Conservation (phyloP, 2,888 invertebrate genomes). For the Julus scanicus region DNA sequence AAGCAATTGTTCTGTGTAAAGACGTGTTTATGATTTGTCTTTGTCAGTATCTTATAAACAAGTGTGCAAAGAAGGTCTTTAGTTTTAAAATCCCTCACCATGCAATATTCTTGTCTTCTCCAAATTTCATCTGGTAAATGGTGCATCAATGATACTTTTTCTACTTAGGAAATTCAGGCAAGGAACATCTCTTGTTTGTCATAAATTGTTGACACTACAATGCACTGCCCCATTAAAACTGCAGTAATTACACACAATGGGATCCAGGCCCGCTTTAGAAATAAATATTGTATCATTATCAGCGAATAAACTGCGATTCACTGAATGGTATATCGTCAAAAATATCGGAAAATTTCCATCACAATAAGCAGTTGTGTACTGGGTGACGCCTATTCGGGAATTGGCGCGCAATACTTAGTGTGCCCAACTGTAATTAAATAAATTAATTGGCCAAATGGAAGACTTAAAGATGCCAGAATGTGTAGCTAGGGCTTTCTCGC, state of each 20-base stretch:
- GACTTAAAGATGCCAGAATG: constrained; percentile 31
- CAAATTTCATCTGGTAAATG: not conserved
- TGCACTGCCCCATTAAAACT: not conserved
- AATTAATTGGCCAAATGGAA: constrained; percentile 31
- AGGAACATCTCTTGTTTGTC: not conserved
- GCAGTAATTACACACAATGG: not conserved
- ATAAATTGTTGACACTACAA: not conserved
- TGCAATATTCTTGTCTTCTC: not conserved
- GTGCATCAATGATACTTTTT: not conserved
- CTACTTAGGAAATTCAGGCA: not conserved
- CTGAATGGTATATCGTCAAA: not conserved
- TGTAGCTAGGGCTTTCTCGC: not conserved
- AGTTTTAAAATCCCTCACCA: no score
- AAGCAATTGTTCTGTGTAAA: no score
- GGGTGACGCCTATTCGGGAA: not conserved
- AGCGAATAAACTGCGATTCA: not conserved
- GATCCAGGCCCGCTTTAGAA: not conserved
- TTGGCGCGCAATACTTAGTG: not conserved
- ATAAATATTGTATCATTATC: constrained; percentile 22
- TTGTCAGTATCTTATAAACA: no score
- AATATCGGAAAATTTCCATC: not conserved
- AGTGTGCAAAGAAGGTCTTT: no score
- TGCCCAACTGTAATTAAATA: not conserved
- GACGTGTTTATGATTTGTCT: no score
- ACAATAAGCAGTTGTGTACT: not conserved